Base-by-base conservation (phyloP, 2,888 invertebrate species). In the Blastobasis lacticolella region DNA sequence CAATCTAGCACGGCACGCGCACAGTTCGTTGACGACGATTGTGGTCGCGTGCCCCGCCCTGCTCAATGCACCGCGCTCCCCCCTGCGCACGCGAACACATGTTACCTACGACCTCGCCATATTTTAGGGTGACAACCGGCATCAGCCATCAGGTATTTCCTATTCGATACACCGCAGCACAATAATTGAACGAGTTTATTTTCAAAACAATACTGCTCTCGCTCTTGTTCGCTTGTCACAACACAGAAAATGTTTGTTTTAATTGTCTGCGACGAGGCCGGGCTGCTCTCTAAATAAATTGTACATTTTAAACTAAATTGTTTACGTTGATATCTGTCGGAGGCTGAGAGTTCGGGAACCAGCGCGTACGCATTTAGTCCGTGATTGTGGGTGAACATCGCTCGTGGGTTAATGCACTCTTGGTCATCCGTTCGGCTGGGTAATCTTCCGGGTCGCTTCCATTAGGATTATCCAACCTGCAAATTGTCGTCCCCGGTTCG, bases 371-470 rank as follows among this genome's bases (percentile, higher is more conserved):
- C 52, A 52, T 52, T 52, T 52, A 52, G 52, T 52, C 40, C 49
- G 45, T 46, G 73, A 76, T 76, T 73, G 73, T 70, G 23, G 23
- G 74, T 73, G 69, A 72, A 68, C 69, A 69, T 59, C 68, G 63
- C 62, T 69, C 66, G 67, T 73, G 69, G 84, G 80, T 82, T 70
- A 80, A 78, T 68, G 84, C 71, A 78, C 82, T 75, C 77, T 63
- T 65, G 67, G 61, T 69, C 74, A 71, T 71, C 69, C 62, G 66
- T 69, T 67, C 62, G 60, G 63, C 60, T 68, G 61, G 64, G 60
- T 65, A 61, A 59, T 73, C 71, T 73, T 76, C 73, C 70, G 69
- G 69, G 62, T 72, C 66, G 64, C 69, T 67, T 72, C 70, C 64
- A 64, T 71, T 62, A 59, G 60, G 58, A 62, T 63, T 62, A 46